Evolutionary conservation across 2,113 vertebrate genomes (phyloP).

Genomic region (Gymnarchus niloticus): DNA sequence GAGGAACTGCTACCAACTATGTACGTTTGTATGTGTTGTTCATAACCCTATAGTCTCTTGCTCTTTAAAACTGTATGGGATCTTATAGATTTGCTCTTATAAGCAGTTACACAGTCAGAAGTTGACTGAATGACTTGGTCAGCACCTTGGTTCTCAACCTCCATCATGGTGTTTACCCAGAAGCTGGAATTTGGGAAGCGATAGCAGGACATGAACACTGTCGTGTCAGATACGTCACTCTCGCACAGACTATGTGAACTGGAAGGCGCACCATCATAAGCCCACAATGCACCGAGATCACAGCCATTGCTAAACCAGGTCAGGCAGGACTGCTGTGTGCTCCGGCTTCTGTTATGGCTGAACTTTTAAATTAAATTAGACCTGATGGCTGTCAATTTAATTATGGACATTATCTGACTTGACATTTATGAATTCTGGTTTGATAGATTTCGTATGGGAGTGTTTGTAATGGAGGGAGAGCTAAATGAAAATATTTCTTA

Average conservation of each 20-base stretch:
- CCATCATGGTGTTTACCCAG: neutral
- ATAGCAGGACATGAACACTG: neutral
- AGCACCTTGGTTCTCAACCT: neutral
- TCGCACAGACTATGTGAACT: neutral
- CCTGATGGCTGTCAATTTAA: neutral
- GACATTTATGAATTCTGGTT: constrained; percentile 4
- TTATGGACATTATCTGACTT: neutral
- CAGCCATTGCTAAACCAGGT: neutral
- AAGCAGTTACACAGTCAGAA: neutral
- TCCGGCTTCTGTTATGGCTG: neutral
- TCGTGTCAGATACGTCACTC: neutral
- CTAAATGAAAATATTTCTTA: neutral
- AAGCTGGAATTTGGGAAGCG: neutral
- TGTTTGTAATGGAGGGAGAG: neutral
- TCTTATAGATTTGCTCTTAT: neutral
- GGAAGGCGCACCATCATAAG: neutral
- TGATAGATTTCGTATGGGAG: neutral
- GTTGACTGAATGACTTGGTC: neutral
- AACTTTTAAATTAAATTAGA: constrained; percentile 1
- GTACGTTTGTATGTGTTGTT: neutral
- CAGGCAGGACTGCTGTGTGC: too few relatives aligned
- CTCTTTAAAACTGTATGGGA: neutral
- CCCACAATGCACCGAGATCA: neutral
- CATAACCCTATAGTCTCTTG: neutral
- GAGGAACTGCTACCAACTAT: neutral